Evolutionary conservation across 2,888 invertebrate genomes (phyloP).

Genomic region (Heliconius sara): DNA sequence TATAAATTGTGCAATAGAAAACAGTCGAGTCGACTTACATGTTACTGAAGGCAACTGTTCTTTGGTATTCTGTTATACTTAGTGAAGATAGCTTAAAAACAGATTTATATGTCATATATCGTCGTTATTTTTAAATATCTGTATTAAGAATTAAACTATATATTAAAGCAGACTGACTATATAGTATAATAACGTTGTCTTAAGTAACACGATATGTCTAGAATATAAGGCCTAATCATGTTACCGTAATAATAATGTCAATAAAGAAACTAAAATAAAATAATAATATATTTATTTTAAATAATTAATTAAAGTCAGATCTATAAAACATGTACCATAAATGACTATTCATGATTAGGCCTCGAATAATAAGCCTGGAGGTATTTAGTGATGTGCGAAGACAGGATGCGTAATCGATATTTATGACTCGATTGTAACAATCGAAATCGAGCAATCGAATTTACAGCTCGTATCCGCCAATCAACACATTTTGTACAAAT

Average conservation of each 20-base stretch:
- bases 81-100: slow-evolving; percentile 7
- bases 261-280: slow-evolving; percentile 23
- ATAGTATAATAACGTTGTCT: slow-evolving; percentile 25
- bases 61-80: slow-evolving; percentile 24
- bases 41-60: slow-evolving; percentile 36
- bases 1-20: slow-evolving; percentile 42
- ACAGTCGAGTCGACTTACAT: slow-evolving; percentile 36
- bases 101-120: neutral
- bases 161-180: neutral
- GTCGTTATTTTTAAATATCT: neutral
- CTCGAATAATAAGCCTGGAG: slow-evolving; percentile 7
- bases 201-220: slow-evolving; percentile 31
- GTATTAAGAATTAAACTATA: slow-evolving; percentile 2
- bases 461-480: neutral
- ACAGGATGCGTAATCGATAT: neutral
- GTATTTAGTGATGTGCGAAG: slow-evolving; percentile 12
- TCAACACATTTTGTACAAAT: slow-evolving; percentile 3
- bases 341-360: slow-evolving; percentile 23
- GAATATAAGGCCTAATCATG: slow-evolving; percentile 26
- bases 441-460: neutral
- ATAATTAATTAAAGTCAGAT: neutral
- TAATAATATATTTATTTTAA: neutral
- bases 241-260: neutral
- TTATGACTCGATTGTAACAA: neutral
- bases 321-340: neutral